These are phyloP conservation scores for Bergia sp. DNA, from an alignment of 92 coral and sea anemone species.

Conservation along the genomic window DNA sequence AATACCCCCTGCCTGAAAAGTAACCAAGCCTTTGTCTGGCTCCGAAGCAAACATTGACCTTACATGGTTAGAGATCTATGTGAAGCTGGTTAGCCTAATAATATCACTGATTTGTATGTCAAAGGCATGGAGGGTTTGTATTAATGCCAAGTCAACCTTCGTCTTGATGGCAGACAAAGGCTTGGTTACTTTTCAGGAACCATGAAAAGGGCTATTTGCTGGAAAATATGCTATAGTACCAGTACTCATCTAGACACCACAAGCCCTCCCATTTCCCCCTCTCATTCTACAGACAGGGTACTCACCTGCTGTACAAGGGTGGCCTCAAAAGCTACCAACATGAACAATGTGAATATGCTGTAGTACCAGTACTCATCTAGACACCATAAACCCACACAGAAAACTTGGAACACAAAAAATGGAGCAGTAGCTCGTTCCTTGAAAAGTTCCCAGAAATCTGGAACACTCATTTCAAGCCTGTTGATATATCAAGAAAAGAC, in stretches of 20 bases:
- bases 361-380: conserved; percentile 99
- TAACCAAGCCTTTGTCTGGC: too few species aligned
- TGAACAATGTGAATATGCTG: conserved; percentile 93
- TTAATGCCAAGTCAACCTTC: too few species aligned
- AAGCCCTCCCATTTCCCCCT: background rate
- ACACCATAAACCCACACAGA: conserved; percentile 99
- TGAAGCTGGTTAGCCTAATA: too few species aligned
- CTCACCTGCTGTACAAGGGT: conserved; percentile 95
- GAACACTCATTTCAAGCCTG: conserved; percentile 94
- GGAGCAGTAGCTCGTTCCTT: conserved; percentile 97
- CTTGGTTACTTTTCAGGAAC: too few species aligned
- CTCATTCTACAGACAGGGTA: background rate
- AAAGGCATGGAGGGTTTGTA: too few species aligned
- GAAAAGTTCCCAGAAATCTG: conserved; percentile 92
- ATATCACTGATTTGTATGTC: too few species aligned
- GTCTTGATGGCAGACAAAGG: too few species aligned
- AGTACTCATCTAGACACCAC: background rate
- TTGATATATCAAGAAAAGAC: background rate
- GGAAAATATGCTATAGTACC: too few species aligned
- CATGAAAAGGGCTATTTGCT: too few species aligned
- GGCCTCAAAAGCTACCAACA: conserved; percentile 98
- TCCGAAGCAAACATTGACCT: too few species aligned
- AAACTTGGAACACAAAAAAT: conserved; percentile 99
- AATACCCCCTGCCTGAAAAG: too few species aligned
- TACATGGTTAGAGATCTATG: too few species aligned